A percentile compares a stretch with the other conserved stretches of the same genome.
Conservation (phyloP, 2,888 invertebrate genomes). For the Eumacrocentrus americanus region DNA sequence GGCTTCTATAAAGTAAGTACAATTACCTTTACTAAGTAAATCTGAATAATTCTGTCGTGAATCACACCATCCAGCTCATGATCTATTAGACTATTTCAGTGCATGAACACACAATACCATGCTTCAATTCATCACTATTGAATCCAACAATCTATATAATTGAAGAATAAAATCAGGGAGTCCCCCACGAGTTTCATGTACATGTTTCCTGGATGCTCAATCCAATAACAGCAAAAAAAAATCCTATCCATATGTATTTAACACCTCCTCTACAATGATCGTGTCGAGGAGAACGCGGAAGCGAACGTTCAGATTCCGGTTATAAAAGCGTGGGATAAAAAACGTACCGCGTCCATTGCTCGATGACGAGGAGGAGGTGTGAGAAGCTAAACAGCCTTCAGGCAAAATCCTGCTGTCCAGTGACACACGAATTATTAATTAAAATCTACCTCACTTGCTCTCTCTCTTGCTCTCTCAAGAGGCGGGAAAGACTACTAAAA, state of each 20-base stretch:
- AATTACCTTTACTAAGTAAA: background rate
- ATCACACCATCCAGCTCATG: too few relatives aligned
- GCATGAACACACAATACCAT: background rate
- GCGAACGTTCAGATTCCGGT: constrained; percentile 48
- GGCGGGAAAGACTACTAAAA: background rate
- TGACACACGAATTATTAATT: constrained; percentile 42
- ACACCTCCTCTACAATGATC: constrained; percentile 42
- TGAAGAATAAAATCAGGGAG: background rate
- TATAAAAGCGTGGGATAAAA: constrained; percentile 43
- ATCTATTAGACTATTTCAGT: too few relatives aligned
- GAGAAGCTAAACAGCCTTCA: constrained; percentile 42
- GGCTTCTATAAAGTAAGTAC: background rate
- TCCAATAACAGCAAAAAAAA: constrained; percentile 31
- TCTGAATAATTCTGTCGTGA: too few relatives aligned
- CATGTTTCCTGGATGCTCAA: constrained; percentile 37
- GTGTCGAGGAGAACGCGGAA: constrained; percentile 52
- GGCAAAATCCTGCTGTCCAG: constrained; percentile 38
- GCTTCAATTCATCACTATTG: background rate
- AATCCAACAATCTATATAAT: background rate
- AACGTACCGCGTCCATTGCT: constrained; percentile 27
- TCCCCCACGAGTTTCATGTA: background rate
- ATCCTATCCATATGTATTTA: constrained; percentile 38
- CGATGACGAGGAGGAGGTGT: constrained; percentile 30
- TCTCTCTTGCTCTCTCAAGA: constrained; percentile 31
- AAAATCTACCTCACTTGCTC: constrained; percentile 32